Base-by-base conservation (phyloP, 2,888 invertebrate species). In the Galeruca laticollis region DNA sequence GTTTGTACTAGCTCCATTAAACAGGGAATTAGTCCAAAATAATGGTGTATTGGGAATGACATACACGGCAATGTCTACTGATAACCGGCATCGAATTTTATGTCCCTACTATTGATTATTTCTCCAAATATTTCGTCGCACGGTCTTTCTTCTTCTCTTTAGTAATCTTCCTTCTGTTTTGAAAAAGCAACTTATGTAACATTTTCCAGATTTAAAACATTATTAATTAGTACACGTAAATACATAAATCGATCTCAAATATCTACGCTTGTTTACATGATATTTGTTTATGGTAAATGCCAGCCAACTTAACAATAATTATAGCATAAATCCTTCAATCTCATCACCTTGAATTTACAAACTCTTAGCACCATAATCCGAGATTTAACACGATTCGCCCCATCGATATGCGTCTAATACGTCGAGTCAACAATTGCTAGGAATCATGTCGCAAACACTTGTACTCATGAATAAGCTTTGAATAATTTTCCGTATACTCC, bases 371-470 rank as follows among this genome's bases (percentile, higher is more conserved):
- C 65, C 59, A 60, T 65, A 68, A 68, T 64, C 70, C 62, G 65
- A 70, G 68, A 65, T 70, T 67, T 68, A 65, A 70, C 70, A 68
- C 70, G 70, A 70, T 59, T 59, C 60, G 62, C 40, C 68, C 59
- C 65, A 60, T 73, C 68, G 73, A 70, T 73, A 70, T 72, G 64
- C 64, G 70, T 69, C 70, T 57, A 71, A 71, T 69, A 68, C 66
- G 49, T 70, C 65, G 65, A 68, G 70, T 70, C 70, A 70, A 73
- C 73, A 70, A 70, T 64, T 69, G 59, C 51, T 56, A 65, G 56
- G 68, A 70, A 70, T 65, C 60, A 70, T 70, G 65, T 61, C 54
- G 70, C 59, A 70, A 70, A 70, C 70, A 70, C 70, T 65, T 65
- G 57, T 65, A 65, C 31, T 65, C 65, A 65, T 57, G 57, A 65